Evolutionary conservation across 2,888 invertebrate genomes (phyloP), one percentile per base, ranked within the genome.

Genomic region (Acrobasis consociella): DNA sequence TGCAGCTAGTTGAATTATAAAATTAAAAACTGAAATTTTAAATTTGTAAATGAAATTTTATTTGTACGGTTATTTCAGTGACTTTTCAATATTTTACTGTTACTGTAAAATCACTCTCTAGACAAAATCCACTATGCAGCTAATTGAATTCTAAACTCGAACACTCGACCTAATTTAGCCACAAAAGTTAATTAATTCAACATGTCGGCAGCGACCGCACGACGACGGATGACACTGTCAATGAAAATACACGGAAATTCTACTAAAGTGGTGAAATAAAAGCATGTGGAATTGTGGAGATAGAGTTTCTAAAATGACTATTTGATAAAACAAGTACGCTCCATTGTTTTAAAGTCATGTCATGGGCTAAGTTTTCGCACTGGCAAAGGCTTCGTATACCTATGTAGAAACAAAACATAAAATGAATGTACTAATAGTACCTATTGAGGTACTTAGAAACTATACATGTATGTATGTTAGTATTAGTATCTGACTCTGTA

Each of bases 111-210:
- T 55, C 38, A 38, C n/a, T 16, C 3, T 52, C 67, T 69, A 70
- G 37, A n/a, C 16, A 69, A 46, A n/a, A 72, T 8, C 42, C 13
- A 73, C 72, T 65, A 39, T 17, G 60, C 65, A 58, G 74, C 76
- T 82, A 80, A 84, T 83, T 81, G 77, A 83, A 84, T 82, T 82
- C 78, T 75, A 78, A 83, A 81, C 73, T 81, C 75, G 70, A 80
- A 78, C 73, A 75, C 72, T 75, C 74, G 74, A 78, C 73, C 78
- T 77, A 75, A 81, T 82, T 81, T 76, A 70, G 68, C 73, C 77
- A 77, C 81, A 75, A 76, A 83, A 82, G 80, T 83, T 84, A 85
- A 86, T 84, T 81, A 85, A 82, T 82, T 77, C 76, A 62, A 71
- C 75, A 68, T 69, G 71, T 71, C 71, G 67, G 71, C 66, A 65